Base-by-base conservation (phyloP, 1,140 invertebrate genomes). In the Linepithema humile region DNA sequence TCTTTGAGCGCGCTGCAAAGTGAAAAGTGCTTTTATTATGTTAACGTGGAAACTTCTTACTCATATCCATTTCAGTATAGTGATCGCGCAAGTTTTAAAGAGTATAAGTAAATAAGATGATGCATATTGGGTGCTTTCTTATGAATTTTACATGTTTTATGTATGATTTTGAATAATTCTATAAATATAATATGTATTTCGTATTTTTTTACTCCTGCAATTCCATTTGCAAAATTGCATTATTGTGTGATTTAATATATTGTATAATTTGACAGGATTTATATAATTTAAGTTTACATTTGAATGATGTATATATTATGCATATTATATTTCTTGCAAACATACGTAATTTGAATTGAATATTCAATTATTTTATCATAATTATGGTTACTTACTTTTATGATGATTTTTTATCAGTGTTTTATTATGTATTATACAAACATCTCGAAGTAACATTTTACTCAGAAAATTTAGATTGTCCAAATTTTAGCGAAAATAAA, bases 21-120 rank as follows among this genome's bases (percentile, higher is more conserved):
- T 29, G 38, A 70, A 55, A 70, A 80, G 48, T 64, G 23, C 50
- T 70, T 70, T 80, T 80, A 80, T 80, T 80, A 80, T 69, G 64
- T 80, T 80, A 80, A 80, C 48, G 17, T 48, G 23, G 0, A 69
- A 80, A 69, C 75, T 80, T 80, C 3, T 55, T 29, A 40, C 26
- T 55, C 50, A 57, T 57, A 69, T 80, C 12, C n/a, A 57, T 70
- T 70, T 57, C 35, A 26, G 17, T 40, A n/a, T 26, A 32, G 23
- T n/a, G 48, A 62, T 38, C 38, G 35, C 12, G 10, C 64, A 4
- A 1, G 35, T 55, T 80, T 57, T 70, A 80, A 70, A 40, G 12
- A 80, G n/a, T 15, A 80, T 70, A 70, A 77, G 32, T 65, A 50
- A 50, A 9, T 35, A 50, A 20, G 20, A 6, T 6, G 23, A 43